A percentile compares a stretch with the other conserved stretches of the same genome.
phyloP scores from a whole-genome alignment of 2,888 invertebrate species.

The Ophion ellenae region DNA sequence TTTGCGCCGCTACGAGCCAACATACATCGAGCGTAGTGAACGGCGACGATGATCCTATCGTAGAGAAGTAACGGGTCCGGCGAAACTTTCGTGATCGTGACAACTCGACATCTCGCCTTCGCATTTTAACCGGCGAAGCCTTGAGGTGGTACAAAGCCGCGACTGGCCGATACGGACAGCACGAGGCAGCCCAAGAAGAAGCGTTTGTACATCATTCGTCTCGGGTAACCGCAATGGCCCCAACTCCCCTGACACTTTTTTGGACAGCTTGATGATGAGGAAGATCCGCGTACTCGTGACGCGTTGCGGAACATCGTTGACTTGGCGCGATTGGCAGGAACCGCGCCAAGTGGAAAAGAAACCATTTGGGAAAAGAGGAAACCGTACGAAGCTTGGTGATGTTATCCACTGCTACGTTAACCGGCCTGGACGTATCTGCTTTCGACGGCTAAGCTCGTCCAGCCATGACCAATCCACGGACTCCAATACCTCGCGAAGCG shows the following conservation, averaged over 20 bases:
- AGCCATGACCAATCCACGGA: conserved; percentile 72
- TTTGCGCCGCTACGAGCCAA: conserved; percentile 28
- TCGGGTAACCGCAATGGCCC: conserved; percentile 35
- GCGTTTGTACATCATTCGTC: conserved; percentile 65
- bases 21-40: conserved; percentile 39
- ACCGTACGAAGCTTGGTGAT: conserved; percentile 14
- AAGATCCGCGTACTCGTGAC: conserved; percentile 2
- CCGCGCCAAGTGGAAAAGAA: neutral
- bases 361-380: conserved; percentile 14
- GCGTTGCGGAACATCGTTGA: conserved; percentile 22
- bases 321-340: neutral
- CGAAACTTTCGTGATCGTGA: conserved; percentile 81
- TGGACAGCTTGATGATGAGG: conserved; percentile 25
- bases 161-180: conserved; percentile 24
- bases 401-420: conserved; percentile 53
- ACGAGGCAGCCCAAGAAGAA: conserved; percentile 10
- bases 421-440: conserved; percentile 67
- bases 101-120: conserved; percentile 76
- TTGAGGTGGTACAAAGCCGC: conserved; percentile 26
- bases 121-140: conserved; percentile 74
- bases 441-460: conserved; percentile 72
- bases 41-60: conserved; percentile 79
- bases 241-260: conserved; percentile 18
- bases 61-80: conserved; percentile 78
- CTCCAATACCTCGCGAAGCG: conserved; percentile 63